Percentiles rank a stretch among this genome's conserved stretches.
These are phyloP conservation scores for Apeira syringaria DNA, from an alignment of 2,888 invertebrate species.

Conservation along the genomic window DNA sequence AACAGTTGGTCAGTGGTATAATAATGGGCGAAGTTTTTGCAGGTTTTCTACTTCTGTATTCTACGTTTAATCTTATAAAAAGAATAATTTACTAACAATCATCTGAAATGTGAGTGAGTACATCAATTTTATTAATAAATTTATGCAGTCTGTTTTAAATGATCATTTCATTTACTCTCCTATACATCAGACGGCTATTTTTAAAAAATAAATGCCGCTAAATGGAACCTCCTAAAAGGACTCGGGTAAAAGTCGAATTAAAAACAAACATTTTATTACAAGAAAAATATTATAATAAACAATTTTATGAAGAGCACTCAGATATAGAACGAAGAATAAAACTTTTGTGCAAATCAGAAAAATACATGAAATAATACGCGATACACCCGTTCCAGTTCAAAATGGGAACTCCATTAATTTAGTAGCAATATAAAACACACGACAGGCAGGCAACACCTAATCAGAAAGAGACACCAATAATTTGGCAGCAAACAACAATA, in stretches of 20 bases:
- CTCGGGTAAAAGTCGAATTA: slow-evolving; percentile 12
- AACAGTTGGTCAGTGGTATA: slow-evolving; percentile 15
- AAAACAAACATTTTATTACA: slow-evolving; percentile 16
- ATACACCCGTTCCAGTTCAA: no score
- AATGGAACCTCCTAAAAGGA: slow-evolving; percentile 8
- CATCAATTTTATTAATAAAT: no score
- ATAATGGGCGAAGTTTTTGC: slow-evolving; percentile 3
- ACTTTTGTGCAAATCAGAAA: slow-evolving; percentile 5
- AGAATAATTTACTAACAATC: neutral
- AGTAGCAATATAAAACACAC: no score
- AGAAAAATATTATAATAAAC: slow-evolving; percentile 7
- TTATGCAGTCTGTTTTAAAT: no score
- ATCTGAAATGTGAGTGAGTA: no score
- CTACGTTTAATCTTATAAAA: neutral
- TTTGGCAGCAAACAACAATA: no score
- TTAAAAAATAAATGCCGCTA: slow-evolving; percentile 9
- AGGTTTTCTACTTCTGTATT: slow-evolving; percentile 1
- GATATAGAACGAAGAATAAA: neutral
- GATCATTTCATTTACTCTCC: no score
- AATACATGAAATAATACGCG: slow-evolving; percentile 4
- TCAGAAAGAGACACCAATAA: no score
- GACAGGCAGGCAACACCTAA: no score
- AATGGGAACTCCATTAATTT: no score
- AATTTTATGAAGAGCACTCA: slow-evolving; percentile 6
- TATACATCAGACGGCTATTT: no score